phyloP scores from a whole-genome alignment of 2,113 vertebrate species.

The Pelecanus crispus region DNA sequence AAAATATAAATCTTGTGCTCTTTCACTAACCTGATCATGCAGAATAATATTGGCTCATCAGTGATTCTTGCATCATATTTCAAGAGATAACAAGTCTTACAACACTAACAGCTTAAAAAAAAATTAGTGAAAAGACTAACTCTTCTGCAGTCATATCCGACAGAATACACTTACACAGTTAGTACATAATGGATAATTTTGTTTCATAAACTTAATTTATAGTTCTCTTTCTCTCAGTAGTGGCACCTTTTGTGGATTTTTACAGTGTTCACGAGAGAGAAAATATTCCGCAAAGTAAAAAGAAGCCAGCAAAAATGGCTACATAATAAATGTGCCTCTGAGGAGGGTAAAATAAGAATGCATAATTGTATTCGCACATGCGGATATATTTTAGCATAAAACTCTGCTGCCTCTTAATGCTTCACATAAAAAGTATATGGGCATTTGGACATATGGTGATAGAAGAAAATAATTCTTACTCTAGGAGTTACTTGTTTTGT shows the following conservation, averaged over 20 bases:
- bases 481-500: background rate
- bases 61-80: background rate
- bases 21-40: background rate
- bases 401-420: background rate
- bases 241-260: background rate
- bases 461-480: background rate
- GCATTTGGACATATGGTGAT: background rate
- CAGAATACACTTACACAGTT: background rate
- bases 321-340: background rate
- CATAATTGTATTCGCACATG: background rate
- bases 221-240: background rate
- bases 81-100: background rate
- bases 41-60: background rate
- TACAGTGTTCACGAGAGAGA: accelerated
- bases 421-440: background rate
- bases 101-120: background rate
- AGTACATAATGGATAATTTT: background rate
- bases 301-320: background rate
- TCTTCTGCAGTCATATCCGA: background rate
- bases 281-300: background rate
- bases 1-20: background rate
- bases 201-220: background rate
- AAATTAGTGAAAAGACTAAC: background rate
- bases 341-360: background rate
- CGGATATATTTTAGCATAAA: background rate